Evolutionary conservation across 2,113 vertebrate genomes (phyloP), one percentile per base, ranked within the genome.

Genomic region (Bostrychus sinensis): DNA sequence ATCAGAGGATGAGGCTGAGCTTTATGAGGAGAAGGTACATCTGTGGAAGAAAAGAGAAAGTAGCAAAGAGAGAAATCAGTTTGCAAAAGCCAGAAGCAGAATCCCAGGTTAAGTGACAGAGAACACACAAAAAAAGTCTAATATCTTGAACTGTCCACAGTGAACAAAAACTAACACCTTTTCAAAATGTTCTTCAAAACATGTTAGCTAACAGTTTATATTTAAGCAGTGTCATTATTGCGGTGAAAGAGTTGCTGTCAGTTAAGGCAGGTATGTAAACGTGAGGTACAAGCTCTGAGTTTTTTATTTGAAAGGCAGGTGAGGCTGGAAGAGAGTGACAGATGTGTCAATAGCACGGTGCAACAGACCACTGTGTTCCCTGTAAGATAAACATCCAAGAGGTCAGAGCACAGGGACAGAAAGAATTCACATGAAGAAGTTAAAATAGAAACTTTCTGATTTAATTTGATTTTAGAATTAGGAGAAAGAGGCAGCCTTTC

Each of bases 1-100:
- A 95, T 96, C 96, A 97, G 94, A 96, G 93, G 93, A 87, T 90
- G 93, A 96, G 93, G 93, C 92, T 93, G 91, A 96, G 93, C 93
- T 93, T 95, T 91, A 94, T 94, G 91, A 93, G 93, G 93, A 94
- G 93, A 93, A 92, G 92, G 93, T 93, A 92, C 95, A 96, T 98
- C 96, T 98, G 95, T 94, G 95, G 94, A 93, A 93, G 91, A 92
- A 88, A 77, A 62, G 91, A 92, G 83, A 85, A 43, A 94, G 93
- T 85, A 94, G 93, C 86, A 83, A 55, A 36, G 62, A 72, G 30
- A 70, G 68, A 43, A 91, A 90, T 65, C 51, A 70, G 68, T 19
- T 14, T 11, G 39, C 87, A 87, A 93, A 92, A 83, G 87, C 81
- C 88, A 77, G 66, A 55, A 25, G 61, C 23, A 63, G 30, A 59